Conservation (phyloP, 2,797 vertebrate genomes). For the Tragelaphus eurycerus region DNA sequence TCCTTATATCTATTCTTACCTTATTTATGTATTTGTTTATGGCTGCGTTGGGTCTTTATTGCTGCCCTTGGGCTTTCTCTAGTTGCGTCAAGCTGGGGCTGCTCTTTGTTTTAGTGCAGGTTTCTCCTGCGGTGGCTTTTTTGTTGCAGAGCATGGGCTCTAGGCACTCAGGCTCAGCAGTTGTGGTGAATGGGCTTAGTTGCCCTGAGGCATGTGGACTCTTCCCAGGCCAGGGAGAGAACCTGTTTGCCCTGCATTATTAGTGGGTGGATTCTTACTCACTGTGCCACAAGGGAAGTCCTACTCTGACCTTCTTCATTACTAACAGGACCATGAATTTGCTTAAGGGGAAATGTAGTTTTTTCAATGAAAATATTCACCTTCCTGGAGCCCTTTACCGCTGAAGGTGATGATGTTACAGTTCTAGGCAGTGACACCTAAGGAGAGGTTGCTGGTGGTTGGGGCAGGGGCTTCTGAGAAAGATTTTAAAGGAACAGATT, state of each 20-base stretch:
- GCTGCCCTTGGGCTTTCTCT: background rate
- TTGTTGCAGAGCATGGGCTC: background rate
- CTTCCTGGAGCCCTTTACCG: background rate
- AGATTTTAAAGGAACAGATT: background rate
- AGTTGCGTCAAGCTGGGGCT: background rate
- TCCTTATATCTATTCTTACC: background rate
- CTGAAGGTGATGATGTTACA: background rate
- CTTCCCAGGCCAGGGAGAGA: background rate
- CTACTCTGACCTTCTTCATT: background rate
- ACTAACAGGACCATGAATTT: background rate
- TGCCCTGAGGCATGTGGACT: background rate
- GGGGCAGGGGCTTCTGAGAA: background rate
- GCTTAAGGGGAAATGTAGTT: background rate
- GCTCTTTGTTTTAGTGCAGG: background rate
- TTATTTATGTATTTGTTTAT: background rate
- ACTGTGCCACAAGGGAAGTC: background rate
- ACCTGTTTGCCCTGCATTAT: background rate
- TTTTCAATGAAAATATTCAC: background rate
- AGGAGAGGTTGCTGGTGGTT: background rate
- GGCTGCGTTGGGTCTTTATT: background rate
- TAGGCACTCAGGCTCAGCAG: background rate
- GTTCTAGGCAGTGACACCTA: background rate
- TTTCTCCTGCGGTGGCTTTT: background rate
- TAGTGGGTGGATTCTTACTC: background rate
- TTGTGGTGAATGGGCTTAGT: background rate